Evolutionary conservation across 2,888 invertebrate genomes (phyloP), one percentile per base, ranked within the genome.

Genomic region (Chaitophorus viminalis): DNA sequence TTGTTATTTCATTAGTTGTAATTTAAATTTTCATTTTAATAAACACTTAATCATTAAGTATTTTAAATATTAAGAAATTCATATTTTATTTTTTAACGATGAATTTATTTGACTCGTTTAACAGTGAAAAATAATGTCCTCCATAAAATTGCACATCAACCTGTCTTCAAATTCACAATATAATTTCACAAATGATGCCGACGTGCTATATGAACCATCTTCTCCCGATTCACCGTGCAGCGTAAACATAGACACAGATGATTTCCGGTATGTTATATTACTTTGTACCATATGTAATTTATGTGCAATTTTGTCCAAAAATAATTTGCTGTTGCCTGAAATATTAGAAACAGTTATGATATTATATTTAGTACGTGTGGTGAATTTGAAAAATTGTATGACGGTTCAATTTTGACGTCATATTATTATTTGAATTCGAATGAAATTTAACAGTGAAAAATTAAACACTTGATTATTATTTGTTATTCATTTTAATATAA

Each of bases 191-290:
- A 86, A 86, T n/a, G 81, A 87, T 21, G 46, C 46, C 25, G 87
- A 65, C 5, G 68, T 25, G n/a, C n/a, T 72, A 33, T 54, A 65
- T 31, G 65, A 77, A 46, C 46, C n/a, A 17, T 77, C 84, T 52
- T 84, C 84, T 84, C 76, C 84, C 25, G 79, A 81, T 68, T 87
- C 86, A 25, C 65, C 31, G 65, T 87, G 81, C 87, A 87, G 74
- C 81, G 65, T 87, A 31, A 74, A 74, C 33, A 65, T 75, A 65
- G 87, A 87, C 60, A 77, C 85, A 14, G 52, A 78, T 54, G 78
- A 78, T 87, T 65, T 75, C 18, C 39, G 87, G 87, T 87, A 87
- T 33, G 85, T 86, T 86, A 31, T 25, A 77, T 25, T 25, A 21
- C 1, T 46, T 46, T 46, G 1, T 46, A 11, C 46, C 46, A 46